phyloP scores from a whole-genome alignment of 2,888 invertebrate genomes.

The Xestia c-nigrum region DNA sequence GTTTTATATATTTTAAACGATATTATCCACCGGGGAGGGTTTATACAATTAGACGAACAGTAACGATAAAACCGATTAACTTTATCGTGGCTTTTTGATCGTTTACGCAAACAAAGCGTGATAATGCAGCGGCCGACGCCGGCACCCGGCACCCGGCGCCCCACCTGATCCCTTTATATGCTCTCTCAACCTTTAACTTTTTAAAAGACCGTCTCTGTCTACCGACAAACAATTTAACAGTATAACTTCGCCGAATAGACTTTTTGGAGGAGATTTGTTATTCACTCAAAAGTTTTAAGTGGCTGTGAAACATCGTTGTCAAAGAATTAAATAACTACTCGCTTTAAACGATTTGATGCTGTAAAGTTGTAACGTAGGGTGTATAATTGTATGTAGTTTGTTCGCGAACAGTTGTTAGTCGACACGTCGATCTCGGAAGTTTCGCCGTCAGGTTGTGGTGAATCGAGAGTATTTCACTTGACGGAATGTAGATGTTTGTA shows the following conservation, averaged over 20 bases:
- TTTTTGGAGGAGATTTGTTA: slow-evolving; percentile 89
- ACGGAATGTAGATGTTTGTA: slow-evolving; percentile 75
- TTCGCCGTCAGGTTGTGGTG: slow-evolving; percentile 80
- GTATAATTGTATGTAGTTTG: slow-evolving; percentile 72
- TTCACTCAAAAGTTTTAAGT: slow-evolving; percentile 90
- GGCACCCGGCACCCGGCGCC: slow-evolving; percentile 23
- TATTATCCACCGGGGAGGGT: slow-evolving; percentile 20
- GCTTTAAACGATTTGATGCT: slow-evolving; percentile 70
- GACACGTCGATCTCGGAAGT: slow-evolving; percentile 81
- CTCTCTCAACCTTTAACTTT: slow-evolving; percentile 83
- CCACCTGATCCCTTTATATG: slow-evolving; percentile 79
- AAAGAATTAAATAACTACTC: slow-evolving; percentile 84
- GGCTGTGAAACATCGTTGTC: slow-evolving; percentile 89
- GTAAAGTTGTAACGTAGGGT: slow-evolving; percentile 72
- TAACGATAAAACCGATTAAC: slow-evolving; percentile 48
- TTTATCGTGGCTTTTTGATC: slow-evolving; percentile 58
- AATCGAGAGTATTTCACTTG: slow-evolving; percentile 78
- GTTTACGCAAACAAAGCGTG: slow-evolving; percentile 54
- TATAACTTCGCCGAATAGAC: slow-evolving; percentile 86
- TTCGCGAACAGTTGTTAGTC: slow-evolving; percentile 78
- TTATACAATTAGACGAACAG: slow-evolving; percentile 45
- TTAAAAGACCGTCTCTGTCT: slow-evolving; percentile 83
- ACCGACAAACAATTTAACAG: slow-evolving; percentile 88
- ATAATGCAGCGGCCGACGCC: slow-evolving; percentile 41
- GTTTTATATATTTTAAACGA: slow-evolving; percentile 8